Evolutionary conservation across 1,140 invertebrate species (phyloP).

Genomic region (Drosophila grimshawi): DNA sequence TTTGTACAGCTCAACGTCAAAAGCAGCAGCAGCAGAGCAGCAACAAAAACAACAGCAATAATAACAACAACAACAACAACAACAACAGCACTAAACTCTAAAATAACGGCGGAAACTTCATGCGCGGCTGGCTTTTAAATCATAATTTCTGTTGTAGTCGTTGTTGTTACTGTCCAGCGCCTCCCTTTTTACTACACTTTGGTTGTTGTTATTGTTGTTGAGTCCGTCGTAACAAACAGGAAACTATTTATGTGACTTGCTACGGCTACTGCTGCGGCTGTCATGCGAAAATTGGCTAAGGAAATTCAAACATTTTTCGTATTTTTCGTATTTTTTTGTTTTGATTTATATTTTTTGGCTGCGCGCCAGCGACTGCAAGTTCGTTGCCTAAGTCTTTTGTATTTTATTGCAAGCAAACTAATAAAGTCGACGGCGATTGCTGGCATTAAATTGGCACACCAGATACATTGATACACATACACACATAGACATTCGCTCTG

Average conservation of each 20-base stretch:
- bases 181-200: constrained; percentile 54
- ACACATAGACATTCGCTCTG: not conserved
- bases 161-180: constrained; percentile 38
- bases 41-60: constrained; percentile 12
- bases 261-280: constrained; percentile 19
- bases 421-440: constrained; percentile 5
- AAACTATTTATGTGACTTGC: constrained; percentile 59
- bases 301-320: constrained; percentile 59
- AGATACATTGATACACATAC: constrained; percentile 1
- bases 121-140: constrained; percentile 61
- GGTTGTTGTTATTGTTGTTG: constrained; percentile 17
- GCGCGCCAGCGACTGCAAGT: constrained; percentile 52
- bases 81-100: not conserved
- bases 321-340: constrained; percentile 19
- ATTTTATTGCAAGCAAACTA: constrained; percentile 38
- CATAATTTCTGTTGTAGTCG: constrained; percentile 27
- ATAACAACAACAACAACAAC: constrained; percentile 12
- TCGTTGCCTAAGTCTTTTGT: constrained; percentile 80
- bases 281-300: constrained; percentile 74
- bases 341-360: constrained; percentile 29
- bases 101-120: constrained; percentile 71
- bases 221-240: constrained; percentile 74
- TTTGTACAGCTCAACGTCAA: constrained; percentile 16
- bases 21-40: too few species aligned
- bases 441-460: constrained; percentile 29